Evolutionary conservation across 2,113 vertebrate genomes (phyloP), one percentile per base, ranked within the genome.

Genomic region (Python bivittatus): DNA sequence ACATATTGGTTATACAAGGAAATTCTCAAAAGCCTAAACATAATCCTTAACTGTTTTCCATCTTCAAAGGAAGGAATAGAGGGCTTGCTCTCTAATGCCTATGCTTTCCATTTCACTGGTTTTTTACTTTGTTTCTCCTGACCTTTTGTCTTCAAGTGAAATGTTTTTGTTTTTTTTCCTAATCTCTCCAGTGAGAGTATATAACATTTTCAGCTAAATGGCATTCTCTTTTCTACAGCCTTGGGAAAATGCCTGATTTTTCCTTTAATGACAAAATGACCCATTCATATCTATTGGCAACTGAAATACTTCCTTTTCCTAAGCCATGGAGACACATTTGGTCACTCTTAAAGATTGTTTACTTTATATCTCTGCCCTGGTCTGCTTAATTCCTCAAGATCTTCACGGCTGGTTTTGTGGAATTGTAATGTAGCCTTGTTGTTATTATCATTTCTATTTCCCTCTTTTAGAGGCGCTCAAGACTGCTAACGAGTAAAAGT

Each of bases 71-170:
- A 23, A 27, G 72, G 38, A 85, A n/a, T 84, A 48, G 38, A 25
- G 57, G 29, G 9, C 42, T 61, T 92, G 91, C 91, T 89, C 91
- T 89, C 88, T 92, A 85, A 89, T 92, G 84, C 91, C 64, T 60
- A 25, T 42, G 13, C 88, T 91, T 54, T 56, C 72, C 91, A 58
- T 92, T 92, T 91, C 64, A 42, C 88, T 88, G 86, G 23, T 93
- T 92, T 92, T 1, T 96, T 92, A 88, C 92, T 87, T 95, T 91
- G 53, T 64, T 96, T 96, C 95, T 90, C 91, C 84, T 94, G 88
- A 93, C 92, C 92, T 96, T 96, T 96, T 93, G 92, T 94, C 84
- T 91, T 38, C 38, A 94, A 95, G 89, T 91, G 88, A 96, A 95
- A 93, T 91, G 44, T 90, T 84, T 95, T 54, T 68, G 72, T 42